A percentile compares a stretch with the other conserved stretches of the same genome.
Evolutionary conservation across 1,140 invertebrate species (phyloP).

Genomic region (Pristionchus pacificus): DNA sequence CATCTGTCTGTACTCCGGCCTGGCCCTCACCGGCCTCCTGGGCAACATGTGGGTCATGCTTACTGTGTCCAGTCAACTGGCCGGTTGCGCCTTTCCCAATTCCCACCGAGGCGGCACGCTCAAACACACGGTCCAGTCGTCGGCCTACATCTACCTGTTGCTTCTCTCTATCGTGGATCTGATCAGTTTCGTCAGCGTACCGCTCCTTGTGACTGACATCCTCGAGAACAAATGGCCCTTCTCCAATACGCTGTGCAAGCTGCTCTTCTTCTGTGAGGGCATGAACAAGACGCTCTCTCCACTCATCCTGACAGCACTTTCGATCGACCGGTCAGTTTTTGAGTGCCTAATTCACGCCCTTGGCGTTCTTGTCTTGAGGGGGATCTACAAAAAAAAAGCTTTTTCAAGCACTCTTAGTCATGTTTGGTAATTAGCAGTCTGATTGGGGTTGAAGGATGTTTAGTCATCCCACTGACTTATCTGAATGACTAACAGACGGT

Average conservation of each 20-base stretch:
- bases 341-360: background rate
- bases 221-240: slow-evolving; percentile 42
- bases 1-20: slow-evolving; percentile 31
- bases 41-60: slow-evolving; percentile 49
- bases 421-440: too few relatives aligned
- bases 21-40: slow-evolving; percentile 42
- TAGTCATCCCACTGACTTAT: too few relatives aligned
- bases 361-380: too few relatives aligned
- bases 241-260: slow-evolving; percentile 40
- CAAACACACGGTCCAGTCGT: slow-evolving; percentile 41
- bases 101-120: slow-evolving; percentile 15
- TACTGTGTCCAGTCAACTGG: slow-evolving; percentile 42
- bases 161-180: slow-evolving; percentile 49
- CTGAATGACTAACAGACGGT: too few relatives aligned
- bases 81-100: slow-evolving; percentile 24
- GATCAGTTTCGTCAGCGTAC: slow-evolving; percentile 45
- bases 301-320: slow-evolving; percentile 45
- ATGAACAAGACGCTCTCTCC: slow-evolving; percentile 51
- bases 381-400: too few relatives aligned
- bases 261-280: slow-evolving; percentile 45
- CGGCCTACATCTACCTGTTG: slow-evolving; percentile 47
- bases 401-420: too few relatives aligned
- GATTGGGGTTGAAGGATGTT: too few relatives aligned
- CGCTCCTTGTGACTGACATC: slow-evolving; percentile 41
- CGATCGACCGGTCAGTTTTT: slow-evolving; percentile 36